phyloP scores from a whole-genome alignment of 2,797 vertebrate species.

The Prionace glauca region DNA sequence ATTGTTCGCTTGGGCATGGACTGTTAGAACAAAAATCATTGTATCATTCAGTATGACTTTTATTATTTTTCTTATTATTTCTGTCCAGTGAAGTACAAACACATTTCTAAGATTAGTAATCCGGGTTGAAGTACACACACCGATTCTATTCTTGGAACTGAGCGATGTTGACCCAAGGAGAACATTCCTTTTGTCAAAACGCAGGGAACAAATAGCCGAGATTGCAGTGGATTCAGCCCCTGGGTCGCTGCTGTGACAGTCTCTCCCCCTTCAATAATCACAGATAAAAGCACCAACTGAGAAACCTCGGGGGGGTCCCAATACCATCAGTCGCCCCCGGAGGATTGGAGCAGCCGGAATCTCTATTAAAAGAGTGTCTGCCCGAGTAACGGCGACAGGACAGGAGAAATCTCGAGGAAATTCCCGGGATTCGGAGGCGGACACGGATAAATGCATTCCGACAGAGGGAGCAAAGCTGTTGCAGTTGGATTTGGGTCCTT shows the following conservation, averaged over 20 bases:
- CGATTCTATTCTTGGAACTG: not conserved
- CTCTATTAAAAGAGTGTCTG: not conserved
- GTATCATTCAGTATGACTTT: not conserved
- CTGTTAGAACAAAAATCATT: not conserved
- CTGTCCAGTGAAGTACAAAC: not conserved
- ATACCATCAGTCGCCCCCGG: not conserved
- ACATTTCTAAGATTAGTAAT: not conserved
- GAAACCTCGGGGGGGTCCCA: not conserved
- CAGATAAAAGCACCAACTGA: not conserved
- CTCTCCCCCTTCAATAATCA: not conserved
- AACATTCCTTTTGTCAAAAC: not conserved
- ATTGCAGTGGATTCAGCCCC: too few relatives aligned
- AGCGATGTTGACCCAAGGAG: not conserved
- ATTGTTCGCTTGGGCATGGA: not conserved
- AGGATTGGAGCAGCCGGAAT: not conserved
- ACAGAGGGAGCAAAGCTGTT: constrained; percentile 22
- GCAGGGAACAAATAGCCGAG: not conserved
- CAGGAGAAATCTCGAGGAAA: not conserved
- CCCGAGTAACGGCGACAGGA: not conserved
- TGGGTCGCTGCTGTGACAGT: not conserved
- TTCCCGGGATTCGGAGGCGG: not conserved
- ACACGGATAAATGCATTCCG: not conserved
- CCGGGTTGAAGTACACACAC: not conserved
- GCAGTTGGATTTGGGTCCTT: not conserved
- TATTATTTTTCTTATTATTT: not conserved